These are phyloP conservation scores for Caenorhabditis zanzibari DNA, from an alignment of 2,888 invertebrate genomes.

Conservation along the genomic window DNA sequence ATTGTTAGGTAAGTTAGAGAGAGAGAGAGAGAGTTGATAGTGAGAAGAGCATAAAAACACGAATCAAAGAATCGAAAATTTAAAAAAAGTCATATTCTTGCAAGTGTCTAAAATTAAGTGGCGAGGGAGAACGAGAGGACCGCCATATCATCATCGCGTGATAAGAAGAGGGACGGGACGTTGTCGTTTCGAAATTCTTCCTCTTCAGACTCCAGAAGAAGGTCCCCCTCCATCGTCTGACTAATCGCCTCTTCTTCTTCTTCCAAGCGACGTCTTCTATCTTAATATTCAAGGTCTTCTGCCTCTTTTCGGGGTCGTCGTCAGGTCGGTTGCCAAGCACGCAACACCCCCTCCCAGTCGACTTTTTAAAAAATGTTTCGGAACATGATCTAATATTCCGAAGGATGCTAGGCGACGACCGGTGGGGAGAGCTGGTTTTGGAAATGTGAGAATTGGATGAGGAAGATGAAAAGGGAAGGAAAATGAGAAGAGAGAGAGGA, in stretches of 20 bases:
- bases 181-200: conserved; percentile 23
- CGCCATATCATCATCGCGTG: conserved; percentile 53
- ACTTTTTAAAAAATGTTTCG: conserved; percentile 16
- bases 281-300: conserved; percentile 15
- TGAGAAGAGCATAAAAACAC: too few relatives aligned
- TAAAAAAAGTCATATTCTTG: neutral
- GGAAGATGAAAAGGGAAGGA: conserved; percentile 11
- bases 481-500: conserved; percentile 12
- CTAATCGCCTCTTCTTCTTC: conserved; percentile 33
- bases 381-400: conserved; percentile 61
- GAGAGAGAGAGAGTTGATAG: neutral
- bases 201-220: conserved; percentile 4
- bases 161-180: conserved; percentile 36
- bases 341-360: conserved; percentile 25
- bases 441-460: conserved; percentile 37
- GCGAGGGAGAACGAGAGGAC: neutral
- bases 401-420: conserved; percentile 42
- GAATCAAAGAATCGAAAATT: neutral
- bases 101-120: conserved; percentile 7
- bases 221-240: conserved; percentile 18
- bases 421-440: neutral
- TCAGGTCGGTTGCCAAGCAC: conserved; percentile 56
- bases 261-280: conserved; percentile 7
- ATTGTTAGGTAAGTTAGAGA: neutral
- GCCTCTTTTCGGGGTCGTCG: conserved; percentile 17